Percentiles rank a stretch among this genome's conserved stretches.
These are phyloP conservation scores for Gymnorhina tibicen DNA, from an alignment of 2,113 vertebrate genomes.

Conservation along the genomic window DNA sequence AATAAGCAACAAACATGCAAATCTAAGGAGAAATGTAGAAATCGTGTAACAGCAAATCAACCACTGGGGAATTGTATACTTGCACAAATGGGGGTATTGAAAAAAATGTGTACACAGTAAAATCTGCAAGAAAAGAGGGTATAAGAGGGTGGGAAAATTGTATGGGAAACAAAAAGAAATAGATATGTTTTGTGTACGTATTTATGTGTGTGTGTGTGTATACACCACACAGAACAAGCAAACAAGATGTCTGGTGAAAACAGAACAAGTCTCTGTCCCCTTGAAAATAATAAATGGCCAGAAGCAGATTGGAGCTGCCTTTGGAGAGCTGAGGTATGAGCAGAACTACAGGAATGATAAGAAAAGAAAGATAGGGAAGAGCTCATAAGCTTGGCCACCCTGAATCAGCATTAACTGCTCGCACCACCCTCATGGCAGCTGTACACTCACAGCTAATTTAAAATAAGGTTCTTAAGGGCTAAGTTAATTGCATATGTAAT, in stretches of 20 bases:
- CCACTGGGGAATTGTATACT: not conserved
- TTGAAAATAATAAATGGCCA: not conserved
- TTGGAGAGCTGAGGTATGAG: not conserved
- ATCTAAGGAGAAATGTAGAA: not conserved
- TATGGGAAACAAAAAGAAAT: not conserved
- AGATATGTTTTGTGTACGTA: accelerated
- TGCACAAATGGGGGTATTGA: not conserved
- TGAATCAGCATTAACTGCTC: not conserved
- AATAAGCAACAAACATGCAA: not conserved
- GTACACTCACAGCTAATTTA: not conserved
- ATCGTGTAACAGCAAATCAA: not conserved
- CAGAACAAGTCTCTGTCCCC: not conserved
- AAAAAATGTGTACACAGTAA: not conserved
- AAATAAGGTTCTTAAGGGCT: not conserved
- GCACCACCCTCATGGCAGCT: not conserved
- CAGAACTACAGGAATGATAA: not conserved
- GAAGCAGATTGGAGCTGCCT: not conserved
- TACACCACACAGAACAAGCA: not conserved
- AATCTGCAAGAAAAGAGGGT: not conserved
- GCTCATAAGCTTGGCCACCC: not conserved
- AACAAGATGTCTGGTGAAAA: not conserved
- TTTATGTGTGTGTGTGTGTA: not conserved
- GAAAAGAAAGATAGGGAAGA: not conserved
- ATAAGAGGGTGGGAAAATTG: not conserved
- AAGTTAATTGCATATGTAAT: not conserved